Evolutionary conservation across 2,797 vertebrate genomes (phyloP), one percentile per base, ranked within the genome.

Genomic region (Dromococcyx pavoninus): DNA sequence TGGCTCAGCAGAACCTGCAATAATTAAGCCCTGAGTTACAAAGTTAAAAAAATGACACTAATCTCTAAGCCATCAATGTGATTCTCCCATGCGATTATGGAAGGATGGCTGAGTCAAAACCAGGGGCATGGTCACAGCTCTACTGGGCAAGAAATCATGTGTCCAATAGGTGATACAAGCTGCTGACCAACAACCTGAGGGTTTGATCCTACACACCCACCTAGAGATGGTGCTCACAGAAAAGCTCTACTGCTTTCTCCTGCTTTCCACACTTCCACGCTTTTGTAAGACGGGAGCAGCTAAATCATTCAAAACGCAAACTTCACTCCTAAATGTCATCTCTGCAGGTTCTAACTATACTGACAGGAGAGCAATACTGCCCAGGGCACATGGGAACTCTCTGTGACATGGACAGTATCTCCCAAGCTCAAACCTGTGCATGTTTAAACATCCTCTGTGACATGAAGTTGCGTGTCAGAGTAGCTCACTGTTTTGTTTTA

Each of bases 401-500:
- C n/a, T 0, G 2, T 13, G 21, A 21, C 9, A 1, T 19, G 64
- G 48, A 25, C 67, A 94, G 28, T 32, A 50, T 43, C 33, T 86
- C 32, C 58, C 50, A 41, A 1, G n/a, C 35, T 91, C 43, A 4
- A 21, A 60, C 17, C 27, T 54, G 30, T 78, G 30, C 41, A 23
- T 0, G 0, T 62, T 57, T 75, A 54, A 75, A 69, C 75, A 60
- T 75, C 32, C 58, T 62, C 1, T 0, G 66, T 81, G 86, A 88
- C 58, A 58, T 72, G 43, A 86, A 65, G 51, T 14, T 58, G n/a
- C 53, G 28, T 50, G 14, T 77, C 27, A 1, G 33, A 39, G 37
- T 30, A 83, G 58, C n/a, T 89, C 32, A 23, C 86, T 72, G 30
- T 73, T 80, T 92, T 7, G 22, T 72, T 89, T 80, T 78, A 75